Conservation (phyloP, 2,113 vertebrate species). For the Callaeas wilsoni region DNA sequence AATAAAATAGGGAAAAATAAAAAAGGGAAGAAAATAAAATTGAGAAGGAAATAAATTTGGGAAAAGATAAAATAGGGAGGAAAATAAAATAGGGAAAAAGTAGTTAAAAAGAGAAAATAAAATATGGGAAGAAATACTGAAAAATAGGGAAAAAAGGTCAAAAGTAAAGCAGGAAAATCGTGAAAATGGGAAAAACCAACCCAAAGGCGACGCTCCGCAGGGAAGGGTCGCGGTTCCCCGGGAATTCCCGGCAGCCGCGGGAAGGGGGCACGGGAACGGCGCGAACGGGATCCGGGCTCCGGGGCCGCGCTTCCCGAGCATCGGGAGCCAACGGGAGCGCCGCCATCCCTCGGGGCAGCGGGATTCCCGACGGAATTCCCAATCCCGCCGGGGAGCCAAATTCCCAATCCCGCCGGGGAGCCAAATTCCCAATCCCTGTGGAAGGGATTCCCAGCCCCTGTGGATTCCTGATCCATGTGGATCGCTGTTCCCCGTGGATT, state of each 20-base stretch:
- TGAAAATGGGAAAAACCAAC: not conserved
- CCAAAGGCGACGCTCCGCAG: not conserved
- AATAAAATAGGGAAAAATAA: too few relatives aligned
- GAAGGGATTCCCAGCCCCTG: not conserved
- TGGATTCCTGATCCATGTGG: not conserved
- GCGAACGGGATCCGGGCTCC: too few relatives aligned
- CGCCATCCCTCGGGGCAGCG: not conserved
- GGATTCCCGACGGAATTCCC: not conserved
- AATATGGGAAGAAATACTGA: not conserved
- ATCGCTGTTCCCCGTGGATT: not conserved
- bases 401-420: too few relatives aligned
- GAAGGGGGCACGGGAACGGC: not conserved
- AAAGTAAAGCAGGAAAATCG: not conserved
- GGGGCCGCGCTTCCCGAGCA: too few relatives aligned
- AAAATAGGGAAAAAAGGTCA: not conserved
- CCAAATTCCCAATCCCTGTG: not conserved
- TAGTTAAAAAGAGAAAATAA: not conserved
- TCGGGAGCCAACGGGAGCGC: not conserved
- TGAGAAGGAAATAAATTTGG: not conserved
- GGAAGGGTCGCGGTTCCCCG: too few relatives aligned
- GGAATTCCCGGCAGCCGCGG: not conserved
- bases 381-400: not conserved
- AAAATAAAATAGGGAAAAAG: not conserved
- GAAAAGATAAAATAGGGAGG: not conserved
- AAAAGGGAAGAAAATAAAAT: too few relatives aligned